phyloP scores from a whole-genome alignment of 2,888 invertebrate genomes.

The Aphelenchoides bicaudatus region DNA sequence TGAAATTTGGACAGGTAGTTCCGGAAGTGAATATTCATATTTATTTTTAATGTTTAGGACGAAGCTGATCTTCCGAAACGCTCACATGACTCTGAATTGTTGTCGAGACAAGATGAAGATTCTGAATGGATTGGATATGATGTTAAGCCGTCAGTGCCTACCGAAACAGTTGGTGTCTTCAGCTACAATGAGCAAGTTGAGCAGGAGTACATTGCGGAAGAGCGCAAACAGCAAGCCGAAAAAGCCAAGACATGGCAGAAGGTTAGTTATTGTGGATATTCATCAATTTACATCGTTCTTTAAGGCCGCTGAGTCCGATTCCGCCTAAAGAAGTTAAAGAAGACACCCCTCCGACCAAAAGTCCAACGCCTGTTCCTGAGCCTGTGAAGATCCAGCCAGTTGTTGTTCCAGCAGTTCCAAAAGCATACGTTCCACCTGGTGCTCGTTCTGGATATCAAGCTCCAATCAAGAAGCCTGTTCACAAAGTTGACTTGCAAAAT shows the following conservation, averaged over 20 bases:
- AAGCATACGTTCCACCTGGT: slow-evolving; percentile 16
- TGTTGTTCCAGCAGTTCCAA: no score
- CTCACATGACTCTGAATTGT: background rate
- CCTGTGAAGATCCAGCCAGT: no score
- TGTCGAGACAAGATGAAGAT: slow-evolving; percentile 14
- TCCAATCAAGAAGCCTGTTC: background rate
- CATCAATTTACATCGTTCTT: background rate
- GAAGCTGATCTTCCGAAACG: background rate
- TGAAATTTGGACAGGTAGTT: slow-evolving; percentile 9
- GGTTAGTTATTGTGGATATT: slow-evolving; percentile 12
- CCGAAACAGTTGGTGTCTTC: slow-evolving; percentile 4
- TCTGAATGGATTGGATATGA: slow-evolving; percentile 16
- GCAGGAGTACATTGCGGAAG: slow-evolving; percentile 12
- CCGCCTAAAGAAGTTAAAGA: slow-evolving; percentile 17
- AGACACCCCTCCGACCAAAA: background rate
- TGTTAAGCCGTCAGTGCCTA: background rate
- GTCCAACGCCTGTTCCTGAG: background rate
- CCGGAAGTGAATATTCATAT: background rate
- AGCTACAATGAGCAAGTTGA: slow-evolving; percentile 16
- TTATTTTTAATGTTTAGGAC: background rate
- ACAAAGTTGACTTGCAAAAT: slow-evolving; percentile 15
- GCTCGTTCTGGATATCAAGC: background rate
- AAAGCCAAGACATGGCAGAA: slow-evolving; percentile 17
- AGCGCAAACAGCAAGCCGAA: background rate
- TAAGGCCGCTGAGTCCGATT: no score